These are phyloP conservation scores for Laterallus jamaicensis DNA, from an alignment of 2,113 vertebrate genomes.

Conservation along the genomic window DNA sequence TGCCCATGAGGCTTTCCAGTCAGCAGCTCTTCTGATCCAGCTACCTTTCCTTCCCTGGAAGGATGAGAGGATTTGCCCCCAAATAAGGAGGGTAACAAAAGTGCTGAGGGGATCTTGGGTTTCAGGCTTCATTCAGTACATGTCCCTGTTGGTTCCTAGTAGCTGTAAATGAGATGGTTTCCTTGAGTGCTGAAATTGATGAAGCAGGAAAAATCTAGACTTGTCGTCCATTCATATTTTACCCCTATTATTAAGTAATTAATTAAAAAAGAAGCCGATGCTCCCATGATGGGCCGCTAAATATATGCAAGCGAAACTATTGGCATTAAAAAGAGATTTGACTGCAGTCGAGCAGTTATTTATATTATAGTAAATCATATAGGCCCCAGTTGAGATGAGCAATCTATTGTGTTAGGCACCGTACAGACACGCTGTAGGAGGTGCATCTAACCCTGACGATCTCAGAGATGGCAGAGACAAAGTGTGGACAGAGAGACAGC, in stretches of 20 bases:
- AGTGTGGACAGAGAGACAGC: background rate
- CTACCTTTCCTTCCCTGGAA: background rate
- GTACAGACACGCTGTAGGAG: background rate
- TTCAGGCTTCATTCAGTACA: background rate
- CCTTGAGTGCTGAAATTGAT: conserved; percentile 23
- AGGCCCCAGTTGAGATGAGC: conserved; percentile 1
- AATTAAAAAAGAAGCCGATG: conserved; percentile 47
- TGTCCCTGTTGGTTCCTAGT: background rate
- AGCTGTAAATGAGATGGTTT: conserved; percentile 11
- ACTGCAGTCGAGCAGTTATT: conserved; percentile 29
- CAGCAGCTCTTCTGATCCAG: background rate
- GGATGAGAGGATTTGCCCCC: background rate
- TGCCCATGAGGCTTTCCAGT: background rate
- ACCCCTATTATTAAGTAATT: conserved; percentile 61
- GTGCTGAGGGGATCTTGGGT: background rate
- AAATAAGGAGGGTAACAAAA: background rate
- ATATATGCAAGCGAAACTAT: conserved; percentile 16
- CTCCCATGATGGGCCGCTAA: conserved; percentile 27
- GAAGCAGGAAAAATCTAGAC: conserved; percentile 25
- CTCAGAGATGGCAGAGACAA: background rate
- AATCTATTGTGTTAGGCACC: background rate
- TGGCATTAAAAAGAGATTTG: conserved; percentile 48
- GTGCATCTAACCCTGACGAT: background rate
- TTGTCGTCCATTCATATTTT: conserved; percentile 17
- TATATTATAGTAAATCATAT: conserved; percentile 27